Conservation (phyloP, 2,797 vertebrate species). For the Hypotaenidia philippensis region DNA sequence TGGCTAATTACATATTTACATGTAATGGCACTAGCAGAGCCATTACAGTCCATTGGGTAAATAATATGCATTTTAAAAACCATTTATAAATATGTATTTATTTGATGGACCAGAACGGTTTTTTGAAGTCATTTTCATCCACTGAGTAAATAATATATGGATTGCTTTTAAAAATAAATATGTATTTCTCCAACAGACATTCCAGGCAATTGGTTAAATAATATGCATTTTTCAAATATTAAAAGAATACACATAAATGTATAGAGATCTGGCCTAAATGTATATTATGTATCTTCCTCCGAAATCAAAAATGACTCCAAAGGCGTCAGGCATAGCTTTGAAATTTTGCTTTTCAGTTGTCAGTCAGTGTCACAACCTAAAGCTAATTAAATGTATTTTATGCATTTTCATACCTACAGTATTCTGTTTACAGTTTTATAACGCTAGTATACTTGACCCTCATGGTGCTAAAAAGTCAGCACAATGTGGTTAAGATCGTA, state of each 20-base stretch:
- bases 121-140: constrained; percentile 70
- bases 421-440: constrained; percentile 4
- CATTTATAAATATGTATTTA: constrained; percentile 78
- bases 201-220: constrained; percentile 61
- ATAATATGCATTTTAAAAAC: constrained; percentile 73
- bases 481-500: neutral
- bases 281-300: neutral
- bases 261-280: constrained; percentile 30
- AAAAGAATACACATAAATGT: constrained; percentile 11
- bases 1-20: constrained; percentile 75
- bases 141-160: constrained; percentile 76
- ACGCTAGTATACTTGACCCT: neutral
- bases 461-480: constrained; percentile 9
- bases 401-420: neutral
- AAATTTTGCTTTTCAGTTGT: constrained; percentile 41
- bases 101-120: constrained; percentile 67
- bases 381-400: constrained; percentile 44
- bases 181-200: constrained; percentile 64
- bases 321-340: constrained; percentile 46
- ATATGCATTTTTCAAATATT: constrained; percentile 60
- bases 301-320: constrained; percentile 17
- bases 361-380: constrained; percentile 45
- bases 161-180: constrained; percentile 75
- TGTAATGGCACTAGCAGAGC: constrained; percentile 53
- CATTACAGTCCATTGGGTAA: constrained; percentile 56